A percentile compares a stretch with the other conserved stretches of the same genome.
Conservation (phyloP, 1,140 invertebrate genomes). For the Dendroctonus ponderosae region DNA sequence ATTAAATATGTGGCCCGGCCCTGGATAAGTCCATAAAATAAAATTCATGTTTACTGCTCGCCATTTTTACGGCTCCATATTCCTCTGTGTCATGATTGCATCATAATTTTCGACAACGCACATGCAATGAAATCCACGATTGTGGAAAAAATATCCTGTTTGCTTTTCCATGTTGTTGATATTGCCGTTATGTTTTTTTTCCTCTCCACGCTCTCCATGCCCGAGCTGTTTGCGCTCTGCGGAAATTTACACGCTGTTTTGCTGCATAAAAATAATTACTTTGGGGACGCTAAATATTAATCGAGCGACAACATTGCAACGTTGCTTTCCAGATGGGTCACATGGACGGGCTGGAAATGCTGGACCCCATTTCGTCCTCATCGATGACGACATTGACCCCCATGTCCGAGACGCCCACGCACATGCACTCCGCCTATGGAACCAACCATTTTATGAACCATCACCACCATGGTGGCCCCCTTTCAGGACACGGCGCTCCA, state of each 20-base stretch:
- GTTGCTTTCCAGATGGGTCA: constrained; percentile 74
- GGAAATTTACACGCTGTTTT: constrained; percentile 4
- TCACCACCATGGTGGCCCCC: constrained; percentile 66
- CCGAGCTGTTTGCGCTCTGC: background rate
- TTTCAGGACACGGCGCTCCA: constrained; percentile 55
- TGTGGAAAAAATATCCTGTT: constrained; percentile 23
- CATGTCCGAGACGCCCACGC: constrained; percentile 71
- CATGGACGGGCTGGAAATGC: constrained; percentile 91
- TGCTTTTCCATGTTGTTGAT: constrained; percentile 1
- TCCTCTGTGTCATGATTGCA: constrained; percentile 27
- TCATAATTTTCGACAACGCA: constrained; percentile 24
- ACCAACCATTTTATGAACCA: constrained; percentile 87
- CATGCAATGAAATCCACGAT: constrained; percentile 25
- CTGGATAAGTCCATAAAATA: constrained; percentile 21
- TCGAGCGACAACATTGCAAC: background rate
- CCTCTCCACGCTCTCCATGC: background rate
- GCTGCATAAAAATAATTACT: constrained; percentile 20
- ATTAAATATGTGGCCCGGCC: constrained; percentile 17
- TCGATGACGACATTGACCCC: constrained; percentile 86
- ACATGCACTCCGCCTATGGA: constrained; percentile 70
- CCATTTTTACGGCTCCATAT: constrained; percentile 28
- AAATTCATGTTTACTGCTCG: constrained; percentile 21
- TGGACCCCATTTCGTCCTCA: constrained; percentile 80
- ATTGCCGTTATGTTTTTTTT: constrained; percentile 5
- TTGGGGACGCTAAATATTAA: constrained; percentile 4